Percentiles rank a stretch among this genome's conserved stretches.
These are phyloP conservation scores for Tenthredo scrophulariae DNA, from an alignment of 2,888 invertebrate species.

Conservation along the genomic window DNA sequence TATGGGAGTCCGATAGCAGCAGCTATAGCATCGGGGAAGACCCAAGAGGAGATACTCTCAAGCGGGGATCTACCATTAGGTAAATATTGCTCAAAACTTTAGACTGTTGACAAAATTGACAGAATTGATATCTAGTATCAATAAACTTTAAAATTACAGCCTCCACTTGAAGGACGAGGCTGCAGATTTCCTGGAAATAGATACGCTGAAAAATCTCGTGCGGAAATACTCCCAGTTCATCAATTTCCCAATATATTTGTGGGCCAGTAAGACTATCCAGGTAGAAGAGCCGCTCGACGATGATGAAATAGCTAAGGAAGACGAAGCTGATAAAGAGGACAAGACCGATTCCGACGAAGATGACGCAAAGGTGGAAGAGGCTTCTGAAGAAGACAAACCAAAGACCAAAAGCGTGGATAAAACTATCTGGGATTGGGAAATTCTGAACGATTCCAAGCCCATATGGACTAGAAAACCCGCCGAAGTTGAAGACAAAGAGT, in stretches of 20 bases:
- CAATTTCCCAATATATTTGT: constrained; percentile 98
- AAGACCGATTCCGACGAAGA: constrained; percentile 79
- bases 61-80: constrained; percentile 93
- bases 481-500: constrained; percentile 93
- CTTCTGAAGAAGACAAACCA: constrained; percentile 83
- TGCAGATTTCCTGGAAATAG: constrained; percentile 95
- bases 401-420: constrained; percentile 95
- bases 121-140: too few relatives aligned
- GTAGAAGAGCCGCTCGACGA: constrained; percentile 82
- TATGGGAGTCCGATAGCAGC: constrained; percentile 98
- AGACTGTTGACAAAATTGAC: not conserved
- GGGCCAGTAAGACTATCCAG: constrained; percentile 85
- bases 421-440: constrained; percentile 99
- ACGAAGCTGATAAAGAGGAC: constrained; percentile 84
- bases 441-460: constrained; percentile 98
- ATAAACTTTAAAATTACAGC: constrained; percentile 78
- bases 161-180: constrained; percentile 98
- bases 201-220: constrained; percentile 93
- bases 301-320: constrained; percentile 75
- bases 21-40: constrained; percentile 95
- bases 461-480: constrained; percentile 97
- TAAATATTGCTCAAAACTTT: constrained; percentile 69
- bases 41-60: constrained; percentile 95
- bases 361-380: constrained; percentile 85
- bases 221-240: constrained; percentile 99